Evolutionary conservation across 2,797 vertebrate species (phyloP).

Genomic region (Pseudochirops corinnae): DNA sequence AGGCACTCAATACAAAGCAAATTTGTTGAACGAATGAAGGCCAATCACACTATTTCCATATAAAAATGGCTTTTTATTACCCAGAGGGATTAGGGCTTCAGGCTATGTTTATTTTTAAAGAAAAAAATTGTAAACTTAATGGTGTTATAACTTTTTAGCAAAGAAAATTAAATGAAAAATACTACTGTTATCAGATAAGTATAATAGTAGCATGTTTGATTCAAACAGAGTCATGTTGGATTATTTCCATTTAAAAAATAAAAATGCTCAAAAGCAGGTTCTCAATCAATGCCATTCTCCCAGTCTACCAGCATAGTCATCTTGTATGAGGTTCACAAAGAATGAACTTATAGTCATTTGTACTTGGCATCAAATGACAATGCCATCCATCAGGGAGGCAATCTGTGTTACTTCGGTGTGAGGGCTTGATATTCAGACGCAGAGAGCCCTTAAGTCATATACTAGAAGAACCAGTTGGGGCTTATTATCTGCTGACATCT

Average conservation of each 20-base stretch:
- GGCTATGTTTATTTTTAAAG: background rate
- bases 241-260: background rate
- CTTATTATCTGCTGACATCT: slow-evolving; percentile 19
- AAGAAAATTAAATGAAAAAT: slow-evolving; percentile 44
- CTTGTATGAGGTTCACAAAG: slow-evolving; percentile 58
- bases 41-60: background rate
- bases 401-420: slow-evolving; percentile 7
- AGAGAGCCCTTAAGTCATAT: slow-evolving; percentile 21
- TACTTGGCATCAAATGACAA: slow-evolving; percentile 69
- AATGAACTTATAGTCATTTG: slow-evolving; percentile 71
- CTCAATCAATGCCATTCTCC: slow-evolving; percentile 76
- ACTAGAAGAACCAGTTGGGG: slow-evolving; percentile 8
- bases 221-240: background rate
- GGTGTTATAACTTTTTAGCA: slow-evolving; percentile 50
- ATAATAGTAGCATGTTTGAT: slow-evolving; percentile 3
- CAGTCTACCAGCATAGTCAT: slow-evolving; percentile 54
- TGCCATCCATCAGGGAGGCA: slow-evolving; percentile 63
- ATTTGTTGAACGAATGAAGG: background rate
- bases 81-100: background rate
- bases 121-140: background rate
- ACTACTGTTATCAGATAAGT: background rate
- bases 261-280: slow-evolving; percentile 63
- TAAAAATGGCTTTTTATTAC: background rate
- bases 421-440: slow-evolving; percentile 20
- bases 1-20: background rate